Base-by-base conservation (phyloP, 1,140 invertebrate genomes). In the Sarcophaga bullata region DNA sequence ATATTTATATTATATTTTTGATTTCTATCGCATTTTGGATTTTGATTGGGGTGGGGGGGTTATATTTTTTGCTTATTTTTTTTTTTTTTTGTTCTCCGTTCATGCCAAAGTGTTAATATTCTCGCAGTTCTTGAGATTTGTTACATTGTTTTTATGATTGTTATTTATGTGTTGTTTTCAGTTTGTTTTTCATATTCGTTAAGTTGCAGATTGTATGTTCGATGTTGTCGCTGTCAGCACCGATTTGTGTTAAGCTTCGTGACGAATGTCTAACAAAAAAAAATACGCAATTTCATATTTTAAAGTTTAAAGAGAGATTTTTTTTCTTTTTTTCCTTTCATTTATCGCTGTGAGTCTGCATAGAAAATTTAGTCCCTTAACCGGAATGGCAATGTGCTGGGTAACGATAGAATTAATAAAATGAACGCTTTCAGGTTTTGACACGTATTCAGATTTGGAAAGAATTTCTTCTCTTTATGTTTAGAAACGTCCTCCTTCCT, bases 51-150 rank as follows among this genome's bases (percentile, higher is more conserved):
- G 19, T 72, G 62, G 8, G 19, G 62, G 8, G 17, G n/a, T 78
- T n/a, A n/a, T n/a, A n/a, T n/a, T n/a, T n/a, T n/a, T n/a, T n/a
- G n/a, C n/a, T n/a, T n/a, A n/a, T n/a, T n/a, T n/a, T 0, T 48
- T 78, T 7, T 47, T 17, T 19, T 48, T 68, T 72, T 8, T 49
- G 62, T 62, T 62, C 15, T 17, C 73, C 73, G 13, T 76, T 47
- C 48, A 48, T 76, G 73, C 73, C 73, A 76, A n/a, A 76, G 73
- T 76, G 73, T 76, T 76, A 76, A 76, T 46, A 47, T 76, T 52
- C 62, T 72, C 48, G 52, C 80, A 54, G 47, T 47, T 72, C 80
- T 49, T 81, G 68, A 49, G 54, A 62, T 72, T 81, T 68, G 47
- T 50, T 25, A 46, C 80, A 81, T 47, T 76, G 4, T 75, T 75